A percentile compares a stretch with the other conserved stretches of the same genome.
These are phyloP conservation scores for Coenobita brevimanus DNA, from an alignment of 1,140 invertebrate species.

Conservation along the genomic window DNA sequence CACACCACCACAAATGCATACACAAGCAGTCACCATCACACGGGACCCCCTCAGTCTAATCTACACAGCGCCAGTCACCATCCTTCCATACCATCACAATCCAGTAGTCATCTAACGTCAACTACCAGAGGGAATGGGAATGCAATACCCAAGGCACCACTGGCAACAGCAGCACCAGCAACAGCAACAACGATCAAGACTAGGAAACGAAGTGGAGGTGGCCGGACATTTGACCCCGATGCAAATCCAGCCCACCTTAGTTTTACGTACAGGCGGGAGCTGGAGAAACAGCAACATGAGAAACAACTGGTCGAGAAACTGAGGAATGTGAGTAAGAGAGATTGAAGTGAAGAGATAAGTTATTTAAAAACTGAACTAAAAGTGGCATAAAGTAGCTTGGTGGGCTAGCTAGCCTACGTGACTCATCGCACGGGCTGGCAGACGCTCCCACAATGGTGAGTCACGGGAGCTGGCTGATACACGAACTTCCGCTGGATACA, in stretches of 20 bases:
- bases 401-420: too few species aligned
- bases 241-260: slow-evolving; percentile 84
- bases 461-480: too few species aligned
- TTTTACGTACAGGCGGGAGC: slow-evolving; percentile 93
- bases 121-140: not conserved
- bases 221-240: slow-evolving; percentile 80
- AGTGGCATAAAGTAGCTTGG: too few species aligned
- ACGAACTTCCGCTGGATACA: too few species aligned
- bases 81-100: not conserved
- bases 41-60: not conserved
- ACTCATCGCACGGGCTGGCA: too few species aligned
- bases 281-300: slow-evolving; percentile 90
- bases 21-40: not conserved
- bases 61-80: slow-evolving; percentile 21
- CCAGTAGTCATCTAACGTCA: not conserved
- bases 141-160: slow-evolving; percentile 38
- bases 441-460: too few species aligned
- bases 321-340: slow-evolving; percentile 80
- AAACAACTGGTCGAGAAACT: slow-evolving; percentile 88
- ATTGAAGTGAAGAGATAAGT: not conserved
- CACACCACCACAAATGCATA: not conserved
- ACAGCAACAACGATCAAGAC: slow-evolving; percentile 26
- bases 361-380: too few species aligned
- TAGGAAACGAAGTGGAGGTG: slow-evolving; percentile 59
- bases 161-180: too few species aligned